Evolutionary conservation across 2,797 vertebrate genomes (phyloP).

Genomic region (Cetoscarus ocellatus): DNA sequence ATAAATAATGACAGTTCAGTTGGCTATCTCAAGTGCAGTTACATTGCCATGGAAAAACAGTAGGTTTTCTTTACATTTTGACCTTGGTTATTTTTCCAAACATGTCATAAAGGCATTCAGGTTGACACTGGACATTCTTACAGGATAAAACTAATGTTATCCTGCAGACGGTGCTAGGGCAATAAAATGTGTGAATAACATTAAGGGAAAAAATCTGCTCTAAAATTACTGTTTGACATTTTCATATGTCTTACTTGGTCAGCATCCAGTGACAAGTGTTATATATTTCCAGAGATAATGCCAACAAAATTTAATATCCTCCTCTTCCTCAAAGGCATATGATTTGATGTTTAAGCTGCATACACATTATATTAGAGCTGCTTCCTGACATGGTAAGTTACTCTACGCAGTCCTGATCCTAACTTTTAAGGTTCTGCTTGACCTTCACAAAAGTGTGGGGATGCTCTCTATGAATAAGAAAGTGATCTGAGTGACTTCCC

Average conservation of each 20-base stretch:
- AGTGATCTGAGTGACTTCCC: constrained; percentile 74
- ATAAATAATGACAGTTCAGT: constrained; percentile 27
- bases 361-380: not conserved
- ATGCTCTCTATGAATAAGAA: constrained; percentile 65
- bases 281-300: constrained; percentile 47
- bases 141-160: constrained; percentile 44
- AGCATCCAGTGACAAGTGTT: constrained; percentile 51
- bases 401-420: not conserved
- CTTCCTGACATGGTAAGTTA: constrained; percentile 7
- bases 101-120: too few relatives aligned
- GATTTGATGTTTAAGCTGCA: constrained; percentile 18
- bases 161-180: constrained; percentile 33
- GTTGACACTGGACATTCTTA: constrained; percentile 1
- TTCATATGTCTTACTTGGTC: constrained; percentile 61
- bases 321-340: constrained; percentile 22
- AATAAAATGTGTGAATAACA: constrained; percentile 59
- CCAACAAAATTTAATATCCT: constrained; percentile 51
- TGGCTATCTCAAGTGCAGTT: not conserved
- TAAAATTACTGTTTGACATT: constrained; percentile 58
- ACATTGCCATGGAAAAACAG: too few relatives aligned
- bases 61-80: too few relatives aligned
- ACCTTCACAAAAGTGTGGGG: constrained; percentile 38
- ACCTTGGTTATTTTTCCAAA: too few relatives aligned
- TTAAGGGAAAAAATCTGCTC: constrained; percentile 45
- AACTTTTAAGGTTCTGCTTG: constrained; percentile 20